Percentiles rank a stretch among this genome's conserved stretches.
Conservation (phyloP, 2,797 vertebrate species). For the Pseudocheirus occidentalis region DNA sequence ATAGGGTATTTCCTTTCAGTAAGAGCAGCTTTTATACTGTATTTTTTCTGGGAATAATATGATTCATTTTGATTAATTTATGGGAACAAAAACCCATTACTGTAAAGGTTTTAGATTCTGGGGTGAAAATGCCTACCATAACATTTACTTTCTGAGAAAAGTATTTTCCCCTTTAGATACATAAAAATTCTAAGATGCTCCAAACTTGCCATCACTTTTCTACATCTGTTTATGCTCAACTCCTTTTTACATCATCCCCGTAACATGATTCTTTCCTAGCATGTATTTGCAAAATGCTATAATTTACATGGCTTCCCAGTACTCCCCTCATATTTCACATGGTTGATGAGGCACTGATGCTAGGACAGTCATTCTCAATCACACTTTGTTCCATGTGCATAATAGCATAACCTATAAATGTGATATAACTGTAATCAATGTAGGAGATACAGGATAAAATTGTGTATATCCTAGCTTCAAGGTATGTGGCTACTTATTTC, state of each 20-base stretch:
- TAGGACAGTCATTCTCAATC: neutral
- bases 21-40: conserved; percentile 63
- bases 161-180: neutral
- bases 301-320: conserved; percentile 29
- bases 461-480: neutral
- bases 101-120: conserved; percentile 70
- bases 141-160: conserved; percentile 54
- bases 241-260: conserved; percentile 42
- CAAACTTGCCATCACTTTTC: conserved; percentile 39
- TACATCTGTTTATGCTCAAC: conserved; percentile 66
- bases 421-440: neutral
- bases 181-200: conserved; percentile 53
- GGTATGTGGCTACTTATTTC: neutral
- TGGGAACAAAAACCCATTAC: conserved; percentile 58
- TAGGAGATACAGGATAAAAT: neutral
- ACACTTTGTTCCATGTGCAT: neutral
- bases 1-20: conserved; percentile 76
- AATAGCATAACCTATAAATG: neutral
- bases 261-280: conserved; percentile 55
- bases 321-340: neutral
- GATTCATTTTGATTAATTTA: conserved; percentile 78
- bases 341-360: conserved; percentile 21
- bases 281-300: conserved; percentile 60
- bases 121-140: conserved; percentile 62
- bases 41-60: conserved; percentile 74